Evolutionary conservation across 2,113 vertebrate genomes (phyloP), one percentile per base, ranked within the genome.

Genomic region (Perca schrenkii): DNA sequence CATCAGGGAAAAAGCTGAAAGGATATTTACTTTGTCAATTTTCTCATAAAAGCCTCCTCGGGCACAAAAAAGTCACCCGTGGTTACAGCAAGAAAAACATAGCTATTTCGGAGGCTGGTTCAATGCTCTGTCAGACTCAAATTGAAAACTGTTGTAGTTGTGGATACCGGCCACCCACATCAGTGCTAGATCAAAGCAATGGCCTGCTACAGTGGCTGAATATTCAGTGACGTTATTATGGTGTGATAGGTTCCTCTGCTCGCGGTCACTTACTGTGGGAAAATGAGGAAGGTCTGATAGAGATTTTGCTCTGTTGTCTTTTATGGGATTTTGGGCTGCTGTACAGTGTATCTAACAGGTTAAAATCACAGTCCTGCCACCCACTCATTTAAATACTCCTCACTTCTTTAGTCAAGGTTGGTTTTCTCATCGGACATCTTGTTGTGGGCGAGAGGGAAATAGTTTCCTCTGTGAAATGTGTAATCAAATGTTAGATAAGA

Each of bases 401-500:
- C 73, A 52, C 79, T 74, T 62, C 64, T 79, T 54, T 50, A 72
- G 80, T 71, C 85, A 34, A 34, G 58, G 78, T 67, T 77, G 66
- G 21, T 83, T 90, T 79, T 82, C 76, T 76, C 83, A 74, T 17
- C 82, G 86, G 80, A 88, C 76, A 71, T 79, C 75, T 46, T 65
- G 68, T 68, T 72, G 72, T 22, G 74, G 71, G 72, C 81, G 40
- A 62, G 53, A 85, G 77, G 78, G 76, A 85, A 88, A 85, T 82
- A 63, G 74, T 82, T 86, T 90, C 89, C 91, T 89, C 83, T 85
- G 88, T 92, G 89, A 93, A 93, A 92, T 88, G 88, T 91, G 85
- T 89, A 93, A 92, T 92, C 91, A 84, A 90, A 93, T 77, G 73
- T 46, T 63, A 89, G 92, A 93, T 93, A 94, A 93, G 85, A 77